phyloP scores from a whole-genome alignment of 2,888 invertebrate genomes.

The Creontiades dilutus region DNA sequence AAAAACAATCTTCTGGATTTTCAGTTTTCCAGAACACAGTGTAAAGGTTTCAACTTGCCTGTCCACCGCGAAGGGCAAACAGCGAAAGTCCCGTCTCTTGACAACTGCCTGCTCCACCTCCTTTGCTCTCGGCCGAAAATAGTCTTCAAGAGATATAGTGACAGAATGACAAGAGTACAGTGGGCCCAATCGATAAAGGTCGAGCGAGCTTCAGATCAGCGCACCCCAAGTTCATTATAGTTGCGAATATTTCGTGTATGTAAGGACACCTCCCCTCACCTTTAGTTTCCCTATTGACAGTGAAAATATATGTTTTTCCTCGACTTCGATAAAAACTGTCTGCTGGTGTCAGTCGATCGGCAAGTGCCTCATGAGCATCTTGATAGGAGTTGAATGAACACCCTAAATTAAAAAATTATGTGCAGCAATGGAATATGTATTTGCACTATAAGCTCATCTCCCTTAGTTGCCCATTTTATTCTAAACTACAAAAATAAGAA shows the following conservation, averaged over 20 bases:
- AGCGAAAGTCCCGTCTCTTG: slow-evolving; percentile 27
- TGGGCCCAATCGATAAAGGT: slow-evolving; percentile 27
- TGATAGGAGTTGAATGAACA: no score
- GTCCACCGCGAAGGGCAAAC: slow-evolving; percentile 29
- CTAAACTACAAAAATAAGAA: no score
- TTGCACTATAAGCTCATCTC: no score
- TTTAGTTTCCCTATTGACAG: no score
- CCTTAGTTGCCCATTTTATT: no score
- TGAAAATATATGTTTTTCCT: no score
- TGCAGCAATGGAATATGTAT: no score
- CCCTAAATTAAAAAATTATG: no score
- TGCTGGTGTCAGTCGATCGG: no score
- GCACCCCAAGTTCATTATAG: background rate
- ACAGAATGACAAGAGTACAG: slow-evolving; percentile 28
- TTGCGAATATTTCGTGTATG: background rate
- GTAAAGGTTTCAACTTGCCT: background rate
- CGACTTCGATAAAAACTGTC: no score
- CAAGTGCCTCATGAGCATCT: no score
- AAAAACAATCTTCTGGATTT: background rate
- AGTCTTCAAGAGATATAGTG: slow-evolving; percentile 48
- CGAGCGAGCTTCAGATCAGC: slow-evolving; percentile 27
- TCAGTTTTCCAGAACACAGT: background rate
- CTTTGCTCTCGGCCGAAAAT: slow-evolving; percentile 9
- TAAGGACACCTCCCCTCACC: background rate
- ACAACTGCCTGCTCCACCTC: background rate